A percentile compares a stretch with the other conserved stretches of the same genome.
Conservation (phyloP, 64 coral and sea anemone genomes). For the Actinia equina region DNA sequence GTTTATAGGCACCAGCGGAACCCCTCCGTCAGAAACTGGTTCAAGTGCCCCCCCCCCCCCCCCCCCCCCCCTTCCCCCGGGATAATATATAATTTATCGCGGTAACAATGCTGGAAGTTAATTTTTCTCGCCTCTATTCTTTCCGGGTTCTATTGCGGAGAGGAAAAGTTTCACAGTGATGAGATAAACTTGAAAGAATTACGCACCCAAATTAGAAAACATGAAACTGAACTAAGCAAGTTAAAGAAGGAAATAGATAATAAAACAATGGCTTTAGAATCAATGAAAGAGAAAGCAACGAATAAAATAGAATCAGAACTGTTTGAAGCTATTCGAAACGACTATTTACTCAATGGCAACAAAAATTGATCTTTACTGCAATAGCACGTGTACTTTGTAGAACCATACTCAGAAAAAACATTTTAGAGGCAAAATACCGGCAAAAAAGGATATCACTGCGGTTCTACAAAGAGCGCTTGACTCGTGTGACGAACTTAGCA, state of each 20-base stretch:
- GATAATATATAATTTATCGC: too few relatives aligned
- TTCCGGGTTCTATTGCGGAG: neutral
- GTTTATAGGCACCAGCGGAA: too few relatives aligned
- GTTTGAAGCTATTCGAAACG: neutral
- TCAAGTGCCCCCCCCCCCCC: too few relatives aligned
- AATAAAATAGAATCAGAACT: neutral
- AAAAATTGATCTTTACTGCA: slow-evolving; percentile 36
- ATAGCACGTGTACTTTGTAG: slow-evolving; percentile 39
- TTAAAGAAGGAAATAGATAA: neutral
- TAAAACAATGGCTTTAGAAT: neutral
- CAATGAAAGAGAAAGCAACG: neutral
- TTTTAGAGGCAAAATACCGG: slow-evolving; percentile 21
- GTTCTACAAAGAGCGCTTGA: neutral
- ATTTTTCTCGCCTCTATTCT: too few relatives aligned
- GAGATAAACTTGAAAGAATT: neutral
- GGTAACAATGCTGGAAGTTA: too few relatives aligned
- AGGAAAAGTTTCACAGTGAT: neutral
- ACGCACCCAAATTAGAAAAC: neutral
- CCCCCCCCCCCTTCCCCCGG: too few relatives aligned
- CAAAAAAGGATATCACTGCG: neutral
- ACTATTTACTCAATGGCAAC: slow-evolving; percentile 14
- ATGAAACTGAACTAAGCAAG: neutral
- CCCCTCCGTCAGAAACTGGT: too few relatives aligned
- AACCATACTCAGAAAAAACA: slow-evolving; percentile 41
- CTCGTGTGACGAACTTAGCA: neutral